These are phyloP conservation scores for Phyllopteryx taeniolatus DNA, from an alignment of 2,113 vertebrate species.

Conservation along the genomic window DNA sequence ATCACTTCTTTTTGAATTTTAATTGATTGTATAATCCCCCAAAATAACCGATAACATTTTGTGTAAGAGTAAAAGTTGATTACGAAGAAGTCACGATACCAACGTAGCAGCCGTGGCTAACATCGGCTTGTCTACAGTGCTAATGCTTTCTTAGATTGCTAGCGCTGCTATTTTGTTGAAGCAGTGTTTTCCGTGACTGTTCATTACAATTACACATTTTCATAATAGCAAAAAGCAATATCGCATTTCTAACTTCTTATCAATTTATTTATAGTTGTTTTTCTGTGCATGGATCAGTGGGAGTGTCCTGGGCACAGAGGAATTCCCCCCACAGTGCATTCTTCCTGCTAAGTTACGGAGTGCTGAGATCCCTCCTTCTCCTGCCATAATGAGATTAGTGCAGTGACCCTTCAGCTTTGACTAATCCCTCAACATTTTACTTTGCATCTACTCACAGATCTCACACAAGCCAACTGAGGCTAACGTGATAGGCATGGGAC, in stretches of 20 bases:
- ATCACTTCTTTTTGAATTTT: no score
- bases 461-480: conserved; percentile 30
- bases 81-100: no score
- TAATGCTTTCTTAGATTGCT: no score
- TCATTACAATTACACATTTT: no score
- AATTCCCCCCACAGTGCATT: conserved; percentile 37
- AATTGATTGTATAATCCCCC: no score
- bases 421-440: conserved; percentile 62
- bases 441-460: conserved; percentile 41
- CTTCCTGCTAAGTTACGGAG: conserved; percentile 34
- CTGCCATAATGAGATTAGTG: conserved; percentile 64
- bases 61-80: no score
- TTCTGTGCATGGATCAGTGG: neutral
- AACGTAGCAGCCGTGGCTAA: no score
- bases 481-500: conserved; percentile 10
- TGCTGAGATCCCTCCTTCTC: conserved; percentile 46
- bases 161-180: no score
- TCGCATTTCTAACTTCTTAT: neutral
- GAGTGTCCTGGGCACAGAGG: conserved; percentile 23
- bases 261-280: neutral
- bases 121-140: no score
- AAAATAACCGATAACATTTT: no score
- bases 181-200: no score
- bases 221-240: no score
- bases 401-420: conserved; percentile 62